Percentiles rank a stretch among this genome's conserved stretches.
Evolutionary conservation across 92 coral and sea anemone species (phyloP).

Genomic region (Nematostella vectensis): DNA sequence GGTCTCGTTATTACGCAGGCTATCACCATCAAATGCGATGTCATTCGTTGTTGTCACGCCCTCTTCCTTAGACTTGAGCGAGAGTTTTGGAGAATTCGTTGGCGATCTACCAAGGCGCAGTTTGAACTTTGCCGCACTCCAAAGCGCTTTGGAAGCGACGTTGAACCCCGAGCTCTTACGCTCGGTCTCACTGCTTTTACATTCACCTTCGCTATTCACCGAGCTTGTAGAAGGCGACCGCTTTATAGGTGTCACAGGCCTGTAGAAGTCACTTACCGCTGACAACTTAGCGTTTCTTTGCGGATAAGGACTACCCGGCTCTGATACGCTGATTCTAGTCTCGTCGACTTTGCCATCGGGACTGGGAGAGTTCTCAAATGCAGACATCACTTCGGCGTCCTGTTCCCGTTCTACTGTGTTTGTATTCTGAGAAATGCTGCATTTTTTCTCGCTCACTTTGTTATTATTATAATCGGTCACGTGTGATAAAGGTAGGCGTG

Average conservation of each 20-base stretch:
- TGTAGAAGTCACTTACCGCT: constrained; percentile 22
- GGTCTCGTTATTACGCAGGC: not conserved
- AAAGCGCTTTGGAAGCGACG: constrained; percentile 33
- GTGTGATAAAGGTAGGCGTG: too few species aligned
- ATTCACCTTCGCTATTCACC: not conserved
- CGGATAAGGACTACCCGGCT: not conserved
- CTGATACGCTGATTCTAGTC: too few species aligned
- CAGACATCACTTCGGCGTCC: too few species aligned
- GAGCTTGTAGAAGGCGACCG: constrained; percentile 1
- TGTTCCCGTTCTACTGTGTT: not conserved
- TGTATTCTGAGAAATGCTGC: too few species aligned
- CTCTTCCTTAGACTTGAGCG: constrained; percentile 8
- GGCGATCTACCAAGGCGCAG: constrained; percentile 30
- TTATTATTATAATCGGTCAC: too few species aligned
- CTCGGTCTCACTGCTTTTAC: not conserved
- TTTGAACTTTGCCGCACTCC: constrained; percentile 48
- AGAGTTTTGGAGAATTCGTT: constrained; percentile 22
- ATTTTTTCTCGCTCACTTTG: too few species aligned
- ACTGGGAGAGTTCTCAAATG: too few species aligned
- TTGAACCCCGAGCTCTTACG: constrained; percentile 5
- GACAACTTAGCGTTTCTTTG: not conserved
- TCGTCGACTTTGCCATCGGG: too few species aligned
- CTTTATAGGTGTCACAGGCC: not conserved
- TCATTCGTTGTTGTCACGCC: not conserved
- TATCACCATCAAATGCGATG: not conserved